Evolutionary conservation across 1,140 invertebrate species (phyloP), one percentile per base, ranked within the genome.

Genomic region (Araneus ventricosus): DNA sequence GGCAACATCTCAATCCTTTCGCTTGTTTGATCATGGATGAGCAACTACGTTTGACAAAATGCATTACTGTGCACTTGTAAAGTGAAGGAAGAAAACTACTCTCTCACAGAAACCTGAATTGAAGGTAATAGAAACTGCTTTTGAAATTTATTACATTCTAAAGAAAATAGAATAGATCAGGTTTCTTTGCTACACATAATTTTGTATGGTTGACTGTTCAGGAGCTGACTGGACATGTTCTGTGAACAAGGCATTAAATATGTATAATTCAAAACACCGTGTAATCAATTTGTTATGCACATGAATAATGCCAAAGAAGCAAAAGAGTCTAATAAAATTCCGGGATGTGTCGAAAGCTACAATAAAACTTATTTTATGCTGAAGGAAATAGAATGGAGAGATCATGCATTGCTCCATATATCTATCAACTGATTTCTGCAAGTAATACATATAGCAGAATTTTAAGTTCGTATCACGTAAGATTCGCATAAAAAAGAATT

Each of bases 111-210:
- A 34, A 75, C 30, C 30, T 75, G 70, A 75, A 75, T 34, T 70
- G 67, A 70, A 30, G 70, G 70, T 37, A 75, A 75, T 75, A 20
- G 70, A 34, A 75, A 75, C 70, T 70, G 63, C 70, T 75, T 75
- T 5, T 34, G 34, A 75, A 75, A 75, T 75, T 75, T 75, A 75
- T 75, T 34, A 34, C 17, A 75, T 75, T 75, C 70, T 14, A 6
- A 75, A 75, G 70, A 75, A 75, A 75, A 37, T 34, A 34, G 70
- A 75, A 75, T 75, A 75, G 70, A 75, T 75, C 70, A 75, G 34
- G 70, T 75, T 75, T 75, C 70, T 75, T 52, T 75, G 34, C 70
- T 75, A 75, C 34, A 75, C 70, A 75, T 75, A 75, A 75, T 37
- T 75, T 75, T 34, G 3, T 34, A 75, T 75, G 30, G 70, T 75